These are phyloP conservation scores for Anoura caudifer DNA, from an alignment of 2,113 vertebrate genomes.

Conservation along the genomic window DNA sequence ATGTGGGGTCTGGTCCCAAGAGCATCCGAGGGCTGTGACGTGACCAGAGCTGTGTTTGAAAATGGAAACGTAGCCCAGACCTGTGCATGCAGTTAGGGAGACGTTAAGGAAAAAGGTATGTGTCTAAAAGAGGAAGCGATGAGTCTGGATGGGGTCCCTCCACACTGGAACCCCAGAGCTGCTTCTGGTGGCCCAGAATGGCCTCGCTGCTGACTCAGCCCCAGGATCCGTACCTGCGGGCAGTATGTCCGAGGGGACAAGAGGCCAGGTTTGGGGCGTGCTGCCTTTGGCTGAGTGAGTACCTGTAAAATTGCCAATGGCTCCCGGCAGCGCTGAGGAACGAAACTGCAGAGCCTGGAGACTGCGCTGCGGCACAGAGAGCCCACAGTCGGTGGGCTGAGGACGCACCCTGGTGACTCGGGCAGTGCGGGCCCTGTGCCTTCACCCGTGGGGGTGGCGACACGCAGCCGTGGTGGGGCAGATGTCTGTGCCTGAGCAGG, in stretches of 20 bases:
- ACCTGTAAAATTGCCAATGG: background rate
- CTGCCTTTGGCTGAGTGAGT: background rate
- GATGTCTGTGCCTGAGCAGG: background rate
- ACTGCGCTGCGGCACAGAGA: background rate
- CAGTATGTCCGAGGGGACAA: background rate
- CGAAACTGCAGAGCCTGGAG: background rate
- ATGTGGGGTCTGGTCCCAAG: fast-evolving
- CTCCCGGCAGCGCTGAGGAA: background rate
- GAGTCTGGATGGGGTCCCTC: background rate
- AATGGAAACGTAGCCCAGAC: background rate
- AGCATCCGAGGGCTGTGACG: background rate
- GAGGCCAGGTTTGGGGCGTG: background rate
- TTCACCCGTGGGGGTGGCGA: background rate
- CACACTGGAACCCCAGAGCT: background rate
- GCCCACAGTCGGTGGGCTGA: no score
- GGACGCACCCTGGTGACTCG: background rate
- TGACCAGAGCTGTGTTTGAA: background rate
- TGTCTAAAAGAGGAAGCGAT: background rate
- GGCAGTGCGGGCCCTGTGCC: background rate
- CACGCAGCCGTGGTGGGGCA: fast-evolving
- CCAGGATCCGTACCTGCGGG: no score
- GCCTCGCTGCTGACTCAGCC: background rate
- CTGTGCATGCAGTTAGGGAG: fast-evolving
- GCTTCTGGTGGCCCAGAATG: background rate
- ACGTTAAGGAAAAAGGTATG: fast-evolving